Evolutionary conservation across 2,797 vertebrate species (phyloP), one percentile per base, ranked within the genome.

Genomic region (Microchirus variegatus): DNA sequence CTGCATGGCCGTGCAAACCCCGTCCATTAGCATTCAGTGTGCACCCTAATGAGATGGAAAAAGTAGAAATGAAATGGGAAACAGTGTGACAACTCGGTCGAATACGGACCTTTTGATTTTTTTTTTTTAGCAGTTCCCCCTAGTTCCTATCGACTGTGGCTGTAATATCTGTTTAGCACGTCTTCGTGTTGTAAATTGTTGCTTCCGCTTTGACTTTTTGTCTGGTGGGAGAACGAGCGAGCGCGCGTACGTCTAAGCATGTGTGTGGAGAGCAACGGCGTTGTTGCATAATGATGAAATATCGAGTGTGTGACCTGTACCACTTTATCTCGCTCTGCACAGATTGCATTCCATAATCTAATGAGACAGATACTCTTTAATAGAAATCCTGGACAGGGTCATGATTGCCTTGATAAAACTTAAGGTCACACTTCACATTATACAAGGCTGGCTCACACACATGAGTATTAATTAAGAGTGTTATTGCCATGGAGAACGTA

Each of bases 301-400:
- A 90, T 89, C 80, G 87, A 89, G 83, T 86, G 80, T 83, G 69
- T 85, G 89, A 88, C 82, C 88, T 46, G 70, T 74, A 75, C 66
- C 79, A 78, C 76, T 88, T 87, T 88, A 89, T 90, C 86, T 83
- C 74, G 45, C 60, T 63, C 53, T 63, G 71, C 70, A 72, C 83
- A 86, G 85, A 87, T 86, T 88, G 85, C 83, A 81, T 89, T 86
- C 77, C 69, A 77, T 85, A 89, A 91, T 87, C 85, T 86, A 90
- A 91, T 86, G 77, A 89, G 86, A 85, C 84, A 85, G 85, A 86
- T 82, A 81, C 82, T 88, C 82, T 89, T 89, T 84, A 88, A 86
- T 87, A 81, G 77, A 89, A 88, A 86, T 87, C 68, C 81, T 55
- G 74, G 72, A 68, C 73, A 60, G 79, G 75, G 81, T 84, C 77